A percentile compares a stretch with the other conserved stretches of the same genome.
These are phyloP conservation scores for Ochropacha duplaris DNA, from an alignment of 2,888 invertebrate species.

Conservation along the genomic window DNA sequence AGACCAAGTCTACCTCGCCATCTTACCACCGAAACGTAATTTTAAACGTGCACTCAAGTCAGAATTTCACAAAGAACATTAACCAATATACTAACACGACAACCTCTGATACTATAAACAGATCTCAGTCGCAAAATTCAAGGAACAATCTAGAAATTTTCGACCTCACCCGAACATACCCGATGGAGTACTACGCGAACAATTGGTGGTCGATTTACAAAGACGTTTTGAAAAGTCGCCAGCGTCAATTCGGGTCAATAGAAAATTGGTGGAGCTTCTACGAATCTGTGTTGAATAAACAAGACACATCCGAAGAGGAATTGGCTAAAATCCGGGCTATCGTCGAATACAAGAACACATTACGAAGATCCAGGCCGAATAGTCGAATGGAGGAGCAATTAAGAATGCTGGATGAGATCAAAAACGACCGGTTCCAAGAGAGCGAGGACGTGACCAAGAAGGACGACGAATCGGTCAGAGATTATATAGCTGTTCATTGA, in stretches of 20 bases:
- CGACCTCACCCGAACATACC: conserved; percentile 70
- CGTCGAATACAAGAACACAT: conserved; percentile 47
- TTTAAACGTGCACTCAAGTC: conserved; percentile 51
- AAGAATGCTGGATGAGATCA: conserved; percentile 65
- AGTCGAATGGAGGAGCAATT: conserved; percentile 72
- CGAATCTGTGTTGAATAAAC: conserved; percentile 63
- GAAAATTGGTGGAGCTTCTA: conserved; percentile 79
- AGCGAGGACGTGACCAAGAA: conserved; percentile 56
- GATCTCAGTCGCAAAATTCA: conserved; percentile 39
- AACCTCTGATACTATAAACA: conserved; percentile 40
- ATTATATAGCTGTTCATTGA: conserved; percentile 22
- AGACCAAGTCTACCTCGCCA: conserved; percentile 34
- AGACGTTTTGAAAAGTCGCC: conserved; percentile 67
- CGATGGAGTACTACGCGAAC: conserved; percentile 74
- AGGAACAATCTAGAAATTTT: conserved; percentile 61
- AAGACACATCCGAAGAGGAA: conserved; percentile 54
- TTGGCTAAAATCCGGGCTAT: conserved; percentile 52
- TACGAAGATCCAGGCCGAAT: conserved; percentile 51
- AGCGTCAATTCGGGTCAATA: conserved; percentile 74
- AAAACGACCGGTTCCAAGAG: conserved; percentile 62
- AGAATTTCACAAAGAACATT: conserved; percentile 48
- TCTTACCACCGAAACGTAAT: conserved; percentile 54
- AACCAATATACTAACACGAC: conserved; percentile 44
- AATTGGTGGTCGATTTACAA: conserved; percentile 81
- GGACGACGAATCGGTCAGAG: conserved; percentile 73